Percentiles rank a stretch among this genome's conserved stretches.
These are phyloP conservation scores for Halocynthia roretzi DNA, from an alignment of 23 tunicate species.

Conservation along the genomic window DNA sequence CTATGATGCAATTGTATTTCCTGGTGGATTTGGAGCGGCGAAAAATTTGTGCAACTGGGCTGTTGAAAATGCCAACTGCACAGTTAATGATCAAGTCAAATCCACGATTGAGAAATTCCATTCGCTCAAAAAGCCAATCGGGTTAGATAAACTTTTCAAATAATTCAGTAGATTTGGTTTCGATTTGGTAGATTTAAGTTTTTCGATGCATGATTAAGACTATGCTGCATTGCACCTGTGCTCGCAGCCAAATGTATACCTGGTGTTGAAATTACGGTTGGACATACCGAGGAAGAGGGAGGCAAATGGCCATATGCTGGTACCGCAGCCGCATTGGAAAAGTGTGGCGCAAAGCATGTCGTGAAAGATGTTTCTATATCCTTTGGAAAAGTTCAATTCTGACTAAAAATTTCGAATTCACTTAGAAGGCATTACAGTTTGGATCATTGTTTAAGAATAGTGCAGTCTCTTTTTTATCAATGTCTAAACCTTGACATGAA, in stretches of 20 bases:
- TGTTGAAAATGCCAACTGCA: slow-evolving; percentile 39
- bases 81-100: slow-evolving; percentile 58
- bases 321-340: slow-evolving; percentile 55
- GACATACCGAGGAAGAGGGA: slow-evolving; percentile 38
- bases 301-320: slow-evolving; percentile 95
- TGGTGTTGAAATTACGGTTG: slow-evolving; percentile 77
- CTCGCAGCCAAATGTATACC: slow-evolving; percentile 79
- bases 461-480: neutral
- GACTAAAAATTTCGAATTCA: neutral
- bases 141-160: slow-evolving; percentile 9
- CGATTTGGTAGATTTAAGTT: neutral
- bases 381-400: slow-evolving; percentile 25
- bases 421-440: neutral
- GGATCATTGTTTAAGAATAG: neutral
- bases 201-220: slow-evolving; percentile 6
- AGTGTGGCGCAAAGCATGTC: slow-evolving; percentile 80
- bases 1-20: slow-evolving; percentile 76
- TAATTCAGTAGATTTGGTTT: neutral
- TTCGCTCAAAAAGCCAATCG: slow-evolving; percentile 48
- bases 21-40: slow-evolving; percentile 99
- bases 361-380: slow-evolving; percentile 71
- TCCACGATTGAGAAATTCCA: slow-evolving; percentile 47
- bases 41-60: slow-evolving; percentile 85
- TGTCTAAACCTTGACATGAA: neutral
- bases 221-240: slow-evolving; percentile 83